Evolutionary conservation across 2,888 invertebrate genomes (phyloP).

Genomic region (Salticus scenicus): DNA sequence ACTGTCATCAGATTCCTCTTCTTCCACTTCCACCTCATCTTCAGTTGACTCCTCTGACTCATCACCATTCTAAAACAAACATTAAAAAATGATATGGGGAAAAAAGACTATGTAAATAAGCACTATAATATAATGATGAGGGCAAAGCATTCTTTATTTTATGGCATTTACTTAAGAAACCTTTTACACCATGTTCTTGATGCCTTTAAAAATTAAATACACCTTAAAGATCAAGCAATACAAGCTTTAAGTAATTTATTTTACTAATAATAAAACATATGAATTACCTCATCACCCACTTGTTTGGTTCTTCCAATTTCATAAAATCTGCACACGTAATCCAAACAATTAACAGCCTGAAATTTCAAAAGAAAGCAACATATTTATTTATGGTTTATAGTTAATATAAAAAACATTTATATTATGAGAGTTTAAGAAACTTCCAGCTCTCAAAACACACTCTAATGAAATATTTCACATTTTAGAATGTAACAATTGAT

Average conservation of each 20-base stretch:
- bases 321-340: conserved; percentile 92
- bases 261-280: neutral
- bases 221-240: neutral
- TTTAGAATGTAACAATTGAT: too few relatives aligned
- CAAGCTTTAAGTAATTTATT: neutral
- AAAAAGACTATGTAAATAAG: neutral
- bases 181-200: neutral
- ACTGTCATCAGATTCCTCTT: conserved; percentile 62
- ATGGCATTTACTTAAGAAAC: neutral
- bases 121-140: neutral
- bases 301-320: conserved; percentile 92
- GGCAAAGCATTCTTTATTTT: neutral
- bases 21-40: too few relatives aligned
- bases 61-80: conserved; percentile 38
- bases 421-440: too few relatives aligned
- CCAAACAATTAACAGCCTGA: conserved; percentile 77
- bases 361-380: too few relatives aligned
- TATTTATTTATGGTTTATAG: too few relatives aligned
- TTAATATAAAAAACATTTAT: too few relatives aligned
- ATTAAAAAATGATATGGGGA: neutral
- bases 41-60: too few relatives aligned
- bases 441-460: too few relatives aligned
- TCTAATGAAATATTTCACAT: too few relatives aligned
- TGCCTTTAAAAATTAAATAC: neutral
- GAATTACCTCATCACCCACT: conserved; percentile 87